Percentiles rank a stretch among this genome's conserved stretches.
Conservation (phyloP, 2,113 vertebrate genomes). For the Notechis scutatus region DNA sequence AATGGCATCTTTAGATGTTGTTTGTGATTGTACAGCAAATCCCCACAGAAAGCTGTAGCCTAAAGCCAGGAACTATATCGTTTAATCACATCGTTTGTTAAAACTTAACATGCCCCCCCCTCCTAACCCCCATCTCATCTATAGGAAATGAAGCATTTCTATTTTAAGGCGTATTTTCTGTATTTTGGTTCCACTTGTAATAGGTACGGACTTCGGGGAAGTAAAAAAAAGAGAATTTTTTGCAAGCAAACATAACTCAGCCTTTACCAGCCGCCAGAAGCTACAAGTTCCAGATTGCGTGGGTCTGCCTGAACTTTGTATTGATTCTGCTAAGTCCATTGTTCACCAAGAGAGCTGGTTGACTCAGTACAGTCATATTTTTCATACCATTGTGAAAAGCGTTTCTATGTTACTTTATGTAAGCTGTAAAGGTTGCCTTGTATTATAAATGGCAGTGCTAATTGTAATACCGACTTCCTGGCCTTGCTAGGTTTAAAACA, state of each 20-base stretch:
- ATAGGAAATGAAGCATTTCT: neutral
- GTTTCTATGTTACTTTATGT: constrained; percentile 7
- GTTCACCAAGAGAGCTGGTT: constrained; percentile 29
- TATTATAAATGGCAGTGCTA: constrained; percentile 41
- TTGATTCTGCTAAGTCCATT: constrained; percentile 28
- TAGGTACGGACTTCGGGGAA: neutral
- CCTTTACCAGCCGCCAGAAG: neutral
- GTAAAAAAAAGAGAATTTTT: rapidly evolving
- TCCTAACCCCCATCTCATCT: neutral
- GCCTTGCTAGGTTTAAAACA: constrained; percentile 55
- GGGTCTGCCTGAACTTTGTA: constrained; percentile 10
- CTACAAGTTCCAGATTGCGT: rapidly evolving
- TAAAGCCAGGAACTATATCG: constrained; percentile 17
- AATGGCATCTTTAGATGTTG: neutral
- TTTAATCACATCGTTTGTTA: neutral
- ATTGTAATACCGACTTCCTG: constrained; percentile 48
- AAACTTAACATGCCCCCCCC: neutral
- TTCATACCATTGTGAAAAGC: constrained; percentile 34
- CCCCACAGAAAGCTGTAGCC: constrained; percentile 15
- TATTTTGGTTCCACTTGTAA: neutral
- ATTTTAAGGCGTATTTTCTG: neutral
- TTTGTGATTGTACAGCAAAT: constrained; percentile 4
- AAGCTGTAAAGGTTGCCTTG: constrained; percentile 46
- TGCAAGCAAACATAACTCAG: neutral
- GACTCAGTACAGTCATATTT: constrained; percentile 40